Evolutionary conservation across 2,113 vertebrate species (phyloP).

Genomic region (Argyrosomus japonicus): DNA sequence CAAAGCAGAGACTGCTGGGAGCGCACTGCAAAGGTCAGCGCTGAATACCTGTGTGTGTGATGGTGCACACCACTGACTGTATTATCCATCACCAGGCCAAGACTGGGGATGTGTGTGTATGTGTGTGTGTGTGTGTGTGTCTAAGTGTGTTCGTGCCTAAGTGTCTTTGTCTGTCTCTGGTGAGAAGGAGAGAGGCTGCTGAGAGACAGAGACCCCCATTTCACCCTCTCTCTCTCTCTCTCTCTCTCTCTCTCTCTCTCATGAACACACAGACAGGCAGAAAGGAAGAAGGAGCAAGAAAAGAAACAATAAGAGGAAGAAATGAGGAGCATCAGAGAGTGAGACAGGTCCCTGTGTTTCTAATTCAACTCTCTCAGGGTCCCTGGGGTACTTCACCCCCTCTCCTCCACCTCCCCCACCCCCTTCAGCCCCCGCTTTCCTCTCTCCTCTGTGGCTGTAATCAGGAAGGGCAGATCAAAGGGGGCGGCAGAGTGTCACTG

Average conservation of each 20-base stretch:
- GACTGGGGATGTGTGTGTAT: constrained; percentile 52
- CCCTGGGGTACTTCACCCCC: constrained; percentile 72
- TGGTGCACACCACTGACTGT: constrained; percentile 87
- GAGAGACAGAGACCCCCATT: constrained; percentile 60
- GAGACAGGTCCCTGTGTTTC: constrained; percentile 65
- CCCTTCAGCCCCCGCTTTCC: constrained; percentile 51
- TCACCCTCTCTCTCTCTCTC: constrained; percentile 41
- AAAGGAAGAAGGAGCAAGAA: constrained; percentile 51
- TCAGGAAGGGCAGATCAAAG: constrained; percentile 84
- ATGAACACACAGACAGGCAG: constrained; percentile 29
- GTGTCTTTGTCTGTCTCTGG: constrained; percentile 80
- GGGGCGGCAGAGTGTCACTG: constrained; percentile 79
- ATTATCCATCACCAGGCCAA: constrained; percentile 81
- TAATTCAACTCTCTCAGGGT: constrained; percentile 75
- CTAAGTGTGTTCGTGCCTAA: constrained; percentile 62
- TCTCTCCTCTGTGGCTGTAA: constrained; percentile 77
- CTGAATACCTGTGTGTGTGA: constrained; percentile 85
- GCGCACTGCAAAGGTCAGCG: constrained; percentile 83
- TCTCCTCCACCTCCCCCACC: too few species aligned
- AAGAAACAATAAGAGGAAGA: constrained; percentile 69
- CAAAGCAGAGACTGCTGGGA: constrained; percentile 74
- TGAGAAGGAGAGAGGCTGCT: constrained; percentile 56
- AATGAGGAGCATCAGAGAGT: constrained; percentile 62
- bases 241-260: too few species aligned
- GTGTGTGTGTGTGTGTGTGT: constrained; percentile 51